Base-by-base conservation (phyloP, 2,888 invertebrate species). In the Euzetes globulus region DNA sequence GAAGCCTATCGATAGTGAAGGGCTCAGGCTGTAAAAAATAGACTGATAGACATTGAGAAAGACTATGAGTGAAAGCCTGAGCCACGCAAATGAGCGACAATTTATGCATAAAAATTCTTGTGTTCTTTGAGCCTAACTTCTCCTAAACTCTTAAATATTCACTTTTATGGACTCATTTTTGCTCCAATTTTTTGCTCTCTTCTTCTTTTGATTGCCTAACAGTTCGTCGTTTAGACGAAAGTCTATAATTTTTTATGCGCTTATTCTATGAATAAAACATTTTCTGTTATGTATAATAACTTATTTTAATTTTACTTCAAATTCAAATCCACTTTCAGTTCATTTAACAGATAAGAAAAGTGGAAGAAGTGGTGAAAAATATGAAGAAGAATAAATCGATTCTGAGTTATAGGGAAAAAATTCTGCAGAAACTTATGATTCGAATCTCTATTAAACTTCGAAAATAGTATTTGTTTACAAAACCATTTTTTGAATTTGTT, bases 41-140 rank as follows among this genome's bases (percentile, higher is more conserved):
- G 60, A 33, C 15, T 25, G 55, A 19, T 47, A 47, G 47, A 47
- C 15, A 55, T 22, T 55, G 22, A 7, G 55, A 25, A 19, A 55
- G 17, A 7, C 22, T 9, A 63, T 63, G 63, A 63, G n/a, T 63
- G 41, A 68, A 63, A 22, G 68, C 13, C 68, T 17, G 33, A 45
- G 68, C 68, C 68, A 68, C 68, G 19, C 68, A 68, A 68, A 68
- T 68, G 68, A 68, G 68, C 68, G 68, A 68, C 68, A 68, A 68
- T 68, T 68, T 68, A 68, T 68, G 68, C 68, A 68, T 68, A 37
- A 68, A 58, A 33, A 22, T 68, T 22, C 45, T 68, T 37, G 68
- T 37, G 68, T 68, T 68, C 37, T 63, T 68, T 68, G 37, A 4
- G 63, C 17, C 22, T 13, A 63, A 25, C 1, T 33, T 33, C 17